These are phyloP conservation scores for Hydrozoanthus tunicans DNA, from an alignment of 64 coral and sea anemone genomes.

Conservation along the genomic window DNA sequence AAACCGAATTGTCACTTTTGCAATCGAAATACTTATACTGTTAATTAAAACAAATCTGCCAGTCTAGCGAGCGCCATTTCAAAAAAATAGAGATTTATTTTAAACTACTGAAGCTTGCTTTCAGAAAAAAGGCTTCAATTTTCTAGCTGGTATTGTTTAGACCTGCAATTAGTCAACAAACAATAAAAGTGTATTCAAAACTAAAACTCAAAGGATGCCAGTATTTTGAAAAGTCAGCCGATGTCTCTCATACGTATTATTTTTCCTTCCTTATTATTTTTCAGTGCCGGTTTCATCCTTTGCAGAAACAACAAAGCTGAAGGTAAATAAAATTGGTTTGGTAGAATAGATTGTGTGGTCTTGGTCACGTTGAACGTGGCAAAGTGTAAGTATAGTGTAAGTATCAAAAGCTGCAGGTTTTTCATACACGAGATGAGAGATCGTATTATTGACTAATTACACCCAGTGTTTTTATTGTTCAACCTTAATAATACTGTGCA, in stretches of 20 bases:
- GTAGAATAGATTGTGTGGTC: background rate
- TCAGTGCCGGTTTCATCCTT: slow-evolving; percentile 1
- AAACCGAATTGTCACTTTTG: background rate
- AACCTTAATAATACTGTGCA: slow-evolving; percentile 24
- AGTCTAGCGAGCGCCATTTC: background rate
- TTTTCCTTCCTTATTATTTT: background rate
- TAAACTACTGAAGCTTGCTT: background rate
- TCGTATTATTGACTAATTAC: background rate
- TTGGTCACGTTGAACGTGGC: background rate
- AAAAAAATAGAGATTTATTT: background rate
- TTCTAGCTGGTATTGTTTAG: background rate
- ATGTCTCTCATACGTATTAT: background rate
- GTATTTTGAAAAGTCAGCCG: background rate
- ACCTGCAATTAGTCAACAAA: background rate
- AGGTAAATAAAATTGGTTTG: background rate
- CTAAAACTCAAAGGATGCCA: background rate
- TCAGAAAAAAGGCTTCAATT: background rate
- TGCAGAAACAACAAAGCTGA: slow-evolving; percentile 18
- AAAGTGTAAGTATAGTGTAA: background rate
- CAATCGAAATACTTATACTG: background rate
- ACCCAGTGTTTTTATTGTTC: background rate
- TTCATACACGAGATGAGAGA: background rate
- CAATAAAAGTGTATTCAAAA: background rate
- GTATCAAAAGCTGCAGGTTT: background rate
- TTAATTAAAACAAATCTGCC: background rate